phyloP scores from a whole-genome alignment of 2,888 invertebrate genomes.

The Caenorhabditis imperialis region DNA sequence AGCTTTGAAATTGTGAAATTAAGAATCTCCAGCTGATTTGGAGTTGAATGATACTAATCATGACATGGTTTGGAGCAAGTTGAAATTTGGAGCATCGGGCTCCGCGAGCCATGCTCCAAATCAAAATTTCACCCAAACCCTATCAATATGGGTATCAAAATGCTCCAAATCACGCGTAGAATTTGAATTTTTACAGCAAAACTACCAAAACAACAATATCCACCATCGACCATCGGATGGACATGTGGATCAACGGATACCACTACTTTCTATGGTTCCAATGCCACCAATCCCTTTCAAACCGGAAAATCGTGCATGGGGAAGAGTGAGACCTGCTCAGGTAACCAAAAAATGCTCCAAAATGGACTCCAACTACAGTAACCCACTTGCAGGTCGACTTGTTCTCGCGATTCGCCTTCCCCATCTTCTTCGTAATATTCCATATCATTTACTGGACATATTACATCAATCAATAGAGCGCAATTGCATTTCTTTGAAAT shows the following conservation, averaged over 20 bases:
- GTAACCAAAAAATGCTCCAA: constrained; percentile 5
- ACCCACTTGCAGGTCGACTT: constrained; percentile 71
- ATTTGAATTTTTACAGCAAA: no score
- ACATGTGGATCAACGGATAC: constrained; percentile 60
- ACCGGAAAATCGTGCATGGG: constrained; percentile 52
- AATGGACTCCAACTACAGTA: no score
- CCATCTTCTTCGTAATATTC: constrained; percentile 73
- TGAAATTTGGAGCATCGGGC: no score
- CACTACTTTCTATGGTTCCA: constrained; percentile 63
- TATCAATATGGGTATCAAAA: no score
- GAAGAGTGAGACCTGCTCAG: constrained; percentile 59
- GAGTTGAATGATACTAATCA: no score
- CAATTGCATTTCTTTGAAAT: constrained; percentile 5
- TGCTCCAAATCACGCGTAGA: no score
- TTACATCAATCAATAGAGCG: constrained; percentile 65
- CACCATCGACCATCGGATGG: constrained; percentile 47
- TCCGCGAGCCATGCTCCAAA: no score
- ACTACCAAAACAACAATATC: constrained; percentile 45
- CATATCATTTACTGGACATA: constrained; percentile 75
- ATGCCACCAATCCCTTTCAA: constrained; percentile 65
- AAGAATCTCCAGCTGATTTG: no score
- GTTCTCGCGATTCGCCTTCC: constrained; percentile 74
- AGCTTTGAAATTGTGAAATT: no score
- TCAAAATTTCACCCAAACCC: no score
- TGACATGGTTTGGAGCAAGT: no score